Base-by-base conservation (phyloP, 2,888 invertebrate genomes). In the Hydropsyche betteni region DNA sequence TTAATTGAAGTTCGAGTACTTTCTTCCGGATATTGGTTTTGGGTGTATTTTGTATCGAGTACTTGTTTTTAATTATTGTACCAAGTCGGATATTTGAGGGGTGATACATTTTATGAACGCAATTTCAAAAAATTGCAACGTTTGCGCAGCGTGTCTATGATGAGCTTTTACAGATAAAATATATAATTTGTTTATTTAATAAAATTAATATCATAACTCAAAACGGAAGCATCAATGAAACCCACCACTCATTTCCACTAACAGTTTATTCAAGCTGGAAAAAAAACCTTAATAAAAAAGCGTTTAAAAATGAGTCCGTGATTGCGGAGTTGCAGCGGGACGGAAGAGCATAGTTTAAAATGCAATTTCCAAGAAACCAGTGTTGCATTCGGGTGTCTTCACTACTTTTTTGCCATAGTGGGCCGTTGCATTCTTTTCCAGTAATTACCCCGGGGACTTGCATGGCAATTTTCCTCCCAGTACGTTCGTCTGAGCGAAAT, bases 391-490 rank as follows among this genome's bases (percentile, higher is more conserved):
- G 7, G 33, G n/a, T n/a, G 36, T 36, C 36, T 36, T 64, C 64
- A 36, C 64, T 64, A 24, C 34, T 72, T 77, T 77, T 77, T 75
- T 44, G 8, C 55, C 55, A 16, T 36, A 69, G 53, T 53, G 76
- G 55, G 76, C 69, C 58, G 71, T 68, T 34, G 64, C 74, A 68
- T 74, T 77, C 72, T 77, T 75, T 75, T 34, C 34, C 72, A 68
- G 72, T 77, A 77, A 77, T 77, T 77, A 77, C 77, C 75, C 75
- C 34, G 14, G 77, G 77, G 77, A 77, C 69, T 71, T 34, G 68
- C 36, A 64, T 74, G 33, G 74, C 73, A 74, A 74, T 74, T 74
- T 74, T 34, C 51, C 64, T 75, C 34, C 44, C 61, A 68, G 44
- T 24, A 24, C 24, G 24, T 24, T 2, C 24, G 24, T 24, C 24